phyloP scores from a whole-genome alignment of 2,888 invertebrate species.

The Noctua janthina region DNA sequence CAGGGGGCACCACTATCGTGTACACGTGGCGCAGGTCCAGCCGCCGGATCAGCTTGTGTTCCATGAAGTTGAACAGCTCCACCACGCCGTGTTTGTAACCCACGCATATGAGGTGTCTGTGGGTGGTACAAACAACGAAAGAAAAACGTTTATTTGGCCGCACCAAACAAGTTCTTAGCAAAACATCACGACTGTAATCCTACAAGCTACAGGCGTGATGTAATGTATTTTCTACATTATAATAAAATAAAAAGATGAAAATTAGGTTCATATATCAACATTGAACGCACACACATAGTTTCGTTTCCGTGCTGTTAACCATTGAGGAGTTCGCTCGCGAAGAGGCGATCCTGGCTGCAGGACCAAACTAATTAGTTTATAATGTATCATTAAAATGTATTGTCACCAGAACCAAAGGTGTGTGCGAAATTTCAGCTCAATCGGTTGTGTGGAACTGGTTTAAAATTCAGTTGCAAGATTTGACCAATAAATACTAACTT shows the following conservation, averaged over 20 bases:
- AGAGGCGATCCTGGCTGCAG: too few relatives aligned
- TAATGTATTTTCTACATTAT: too few relatives aligned
- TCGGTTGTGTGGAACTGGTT: background rate
- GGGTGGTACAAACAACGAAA: background rate
- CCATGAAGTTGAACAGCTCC: conserved; percentile 84
- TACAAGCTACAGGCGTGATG: background rate
- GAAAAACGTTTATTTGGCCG: background rate
- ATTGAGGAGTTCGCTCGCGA: too few relatives aligned
- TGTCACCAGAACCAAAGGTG: too few relatives aligned
- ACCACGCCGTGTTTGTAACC: conserved; percentile 87
- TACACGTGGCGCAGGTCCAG: conserved; percentile 78
- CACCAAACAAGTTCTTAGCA: background rate
- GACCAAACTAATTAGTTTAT: too few relatives aligned
- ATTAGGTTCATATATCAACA: too few relatives aligned
- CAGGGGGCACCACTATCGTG: conserved; percentile 78
- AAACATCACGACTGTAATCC: background rate
- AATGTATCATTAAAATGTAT: too few relatives aligned
- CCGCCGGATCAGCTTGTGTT: conserved; percentile 77
- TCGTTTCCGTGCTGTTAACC: too few relatives aligned
- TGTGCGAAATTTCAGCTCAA: too few relatives aligned
- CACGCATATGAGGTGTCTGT: conserved; percentile 85
- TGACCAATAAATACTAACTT: background rate
- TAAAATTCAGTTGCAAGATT: background rate
- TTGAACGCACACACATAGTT: too few relatives aligned
- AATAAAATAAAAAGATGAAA: too few relatives aligned